Evolutionary conservation across 2,888 invertebrate species (phyloP), one percentile per base, ranked within the genome.

Genomic region (Clivina fossor): DNA sequence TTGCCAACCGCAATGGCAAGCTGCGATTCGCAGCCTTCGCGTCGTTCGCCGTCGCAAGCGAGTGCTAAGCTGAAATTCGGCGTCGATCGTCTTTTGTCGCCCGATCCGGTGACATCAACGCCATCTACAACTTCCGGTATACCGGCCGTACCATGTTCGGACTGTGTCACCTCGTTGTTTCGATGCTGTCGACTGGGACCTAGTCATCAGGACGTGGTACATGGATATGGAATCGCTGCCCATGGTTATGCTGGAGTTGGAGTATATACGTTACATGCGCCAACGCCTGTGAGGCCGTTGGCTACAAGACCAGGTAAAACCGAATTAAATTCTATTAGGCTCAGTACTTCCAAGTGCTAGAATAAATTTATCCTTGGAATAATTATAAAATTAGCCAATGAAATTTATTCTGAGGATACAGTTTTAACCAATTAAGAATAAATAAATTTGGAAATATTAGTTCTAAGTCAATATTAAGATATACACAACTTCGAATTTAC

Each of bases 71-170:
- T 84, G 60, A 86, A 85, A 75, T 87, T 87, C 67, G 85, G 87
- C 65, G 82, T 87, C 59, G 86, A 87, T 65, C 78, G 84, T 66
- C 82, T 87, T 62, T 69, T 87, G 53, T 81, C 83, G 9, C 77
- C 74, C 54, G 79, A 79, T 19, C 48, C 53, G 37, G 37, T 49
- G 8, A 55, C 47, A 30, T 18, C n/a, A 15, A 69, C 70, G 2
- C 60, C 66, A 65, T 74, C 66, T 59, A 72, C 63, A 50, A 65
- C 68, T 32, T 69, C 63, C 64, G 71, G 22, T 56, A 60, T 13
- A 73, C 74, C 61, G 74, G 75, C 67, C 70, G 78, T 61, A 73
- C 76, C 82, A 9, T 84, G 84, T 64, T 81, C 82, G 9, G 82
- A 82, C 40, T 84, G 83, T 68, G 82, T 84, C 44, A 82, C 82